Percentiles rank a stretch among this genome's conserved stretches.
Evolutionary conservation across 2,113 vertebrate genomes (phyloP).

Genomic region (Gnathonemus echidnorhynchus): DNA sequence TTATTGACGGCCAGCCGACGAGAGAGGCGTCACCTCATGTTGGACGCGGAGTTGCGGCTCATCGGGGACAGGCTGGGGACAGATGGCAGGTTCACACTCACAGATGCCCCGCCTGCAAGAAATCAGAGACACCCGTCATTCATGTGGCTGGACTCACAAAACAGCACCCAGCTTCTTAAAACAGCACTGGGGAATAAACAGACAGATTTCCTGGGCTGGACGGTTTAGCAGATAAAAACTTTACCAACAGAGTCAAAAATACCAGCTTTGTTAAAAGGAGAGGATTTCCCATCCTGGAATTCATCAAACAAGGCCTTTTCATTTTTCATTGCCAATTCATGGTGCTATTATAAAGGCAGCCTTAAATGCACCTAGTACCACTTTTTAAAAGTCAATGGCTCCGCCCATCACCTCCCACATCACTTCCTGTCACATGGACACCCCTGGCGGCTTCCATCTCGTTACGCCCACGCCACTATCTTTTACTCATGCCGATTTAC

Average conservation of each 20-base stretch:
- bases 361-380: neutral
- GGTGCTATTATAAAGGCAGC: neutral
- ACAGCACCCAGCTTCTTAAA: neutral
- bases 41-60: conserved; percentile 80
- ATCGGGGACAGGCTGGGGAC: conserved; percentile 85
- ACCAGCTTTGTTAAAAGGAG: neutral
- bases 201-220: neutral
- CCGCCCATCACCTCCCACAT: neutral
- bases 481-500: neutral
- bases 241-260: neutral
- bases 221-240: neutral
- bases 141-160: neutral
- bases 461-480: neutral
- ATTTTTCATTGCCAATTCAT: neutral
- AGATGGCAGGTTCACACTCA: conserved; percentile 81
- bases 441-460: neutral
- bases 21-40: conserved; percentile 83
- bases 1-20: neutral
- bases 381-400: neutral
- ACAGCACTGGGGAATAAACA: neutral
- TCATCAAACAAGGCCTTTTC: neutral
- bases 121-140: neutral
- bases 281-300: neutral
- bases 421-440: neutral
- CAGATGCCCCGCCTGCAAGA: conserved; percentile 67